Base-by-base conservation (phyloP, 2,888 invertebrate species). In the Ctenicera cuprea region DNA sequence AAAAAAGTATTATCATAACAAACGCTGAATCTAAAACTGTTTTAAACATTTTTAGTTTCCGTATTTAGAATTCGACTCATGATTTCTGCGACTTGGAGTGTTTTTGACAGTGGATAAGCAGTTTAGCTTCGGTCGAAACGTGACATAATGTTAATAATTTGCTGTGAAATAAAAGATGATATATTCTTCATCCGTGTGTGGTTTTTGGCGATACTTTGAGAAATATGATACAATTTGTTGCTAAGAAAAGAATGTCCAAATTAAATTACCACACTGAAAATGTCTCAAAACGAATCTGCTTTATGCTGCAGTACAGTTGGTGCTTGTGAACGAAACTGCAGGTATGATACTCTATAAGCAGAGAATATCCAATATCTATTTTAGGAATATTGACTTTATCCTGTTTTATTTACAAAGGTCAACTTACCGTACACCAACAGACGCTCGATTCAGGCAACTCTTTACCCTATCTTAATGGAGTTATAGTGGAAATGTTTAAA, bases 361-460 rank as follows among this genome's bases (percentile, higher is more conserved):
- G 20, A 30, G 38, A 59, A 59, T 59, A 38, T 38, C 59, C 59
- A 41, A 59, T 59, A 59, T 59, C 59, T 59, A 59, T 59, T 59
- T 59, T 59, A 18, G 38, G 59, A 59, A 22, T 59, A 59, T 59
- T 59, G 59, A 59, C 59, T 33, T 57, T 59, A 59, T 38, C 59
- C 33, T 38, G 54, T 20, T 59, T 38, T 59, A 59, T 59, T 59
- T 59, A 59, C 37, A 59, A 59, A 59, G 59, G 59, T 59, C 59
- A 59, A 38, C 59, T 59, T 59, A 20, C 59, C 22, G 20, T 20
- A 38, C 12, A 59, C 38, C 16, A 59, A 14, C n/a, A 22, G 22
- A 12, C 22, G 14, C 14, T 59, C 11, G 12, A 30, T 38, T 12
- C 38, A 20, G 33, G 5, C n/a, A 38, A 59, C 41, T 22, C 18